Percentiles rank a stretch among this genome's conserved stretches.
Evolutionary conservation across 2,888 invertebrate genomes (phyloP).

Genomic region (Tenthredo livida): DNA sequence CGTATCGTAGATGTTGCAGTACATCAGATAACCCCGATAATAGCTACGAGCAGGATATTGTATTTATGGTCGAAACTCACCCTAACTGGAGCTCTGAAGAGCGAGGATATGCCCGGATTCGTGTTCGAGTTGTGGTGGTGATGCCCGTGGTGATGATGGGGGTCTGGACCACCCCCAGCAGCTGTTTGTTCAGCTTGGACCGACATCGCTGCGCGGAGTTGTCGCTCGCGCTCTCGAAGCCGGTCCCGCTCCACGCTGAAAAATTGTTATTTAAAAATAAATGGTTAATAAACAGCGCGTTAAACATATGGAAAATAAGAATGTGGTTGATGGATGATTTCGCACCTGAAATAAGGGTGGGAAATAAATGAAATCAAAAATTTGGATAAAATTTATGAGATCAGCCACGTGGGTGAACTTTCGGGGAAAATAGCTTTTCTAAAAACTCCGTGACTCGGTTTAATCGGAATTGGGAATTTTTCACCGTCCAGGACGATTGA

Average conservation of each 20-base stretch:
- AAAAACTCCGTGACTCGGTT: too few relatives aligned
- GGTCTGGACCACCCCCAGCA: slow-evolving; percentile 84
- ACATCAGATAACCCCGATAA: neutral
- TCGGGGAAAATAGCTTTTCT: too few relatives aligned
- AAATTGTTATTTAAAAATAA: slow-evolving; percentile 56
- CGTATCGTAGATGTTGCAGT: neutral
- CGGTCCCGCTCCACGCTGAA: slow-evolving; percentile 84
- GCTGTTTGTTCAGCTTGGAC: slow-evolving; percentile 81
- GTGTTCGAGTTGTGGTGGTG: slow-evolving; percentile 65
- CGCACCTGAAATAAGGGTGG: neutral
- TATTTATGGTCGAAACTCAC: slow-evolving; percentile 64
- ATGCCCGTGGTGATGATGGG: slow-evolving; percentile 79
- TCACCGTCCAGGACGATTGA: too few relatives aligned
- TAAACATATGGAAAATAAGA: neutral
- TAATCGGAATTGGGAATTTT: too few relatives aligned
- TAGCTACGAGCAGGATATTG: neutral
- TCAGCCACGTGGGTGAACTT: too few relatives aligned
- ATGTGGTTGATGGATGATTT: neutral
- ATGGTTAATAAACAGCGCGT: neutral
- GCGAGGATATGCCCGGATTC: slow-evolving; percentile 68
- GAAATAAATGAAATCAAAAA: neutral
- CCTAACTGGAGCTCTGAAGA: slow-evolving; percentile 74
- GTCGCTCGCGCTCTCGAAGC: slow-evolving; percentile 88
- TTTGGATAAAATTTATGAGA: neutral
- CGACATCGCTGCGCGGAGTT: slow-evolving; percentile 88